Conservation (phyloP, 2,113 vertebrate genomes). For the Rhabdomys dilectus region DNA sequence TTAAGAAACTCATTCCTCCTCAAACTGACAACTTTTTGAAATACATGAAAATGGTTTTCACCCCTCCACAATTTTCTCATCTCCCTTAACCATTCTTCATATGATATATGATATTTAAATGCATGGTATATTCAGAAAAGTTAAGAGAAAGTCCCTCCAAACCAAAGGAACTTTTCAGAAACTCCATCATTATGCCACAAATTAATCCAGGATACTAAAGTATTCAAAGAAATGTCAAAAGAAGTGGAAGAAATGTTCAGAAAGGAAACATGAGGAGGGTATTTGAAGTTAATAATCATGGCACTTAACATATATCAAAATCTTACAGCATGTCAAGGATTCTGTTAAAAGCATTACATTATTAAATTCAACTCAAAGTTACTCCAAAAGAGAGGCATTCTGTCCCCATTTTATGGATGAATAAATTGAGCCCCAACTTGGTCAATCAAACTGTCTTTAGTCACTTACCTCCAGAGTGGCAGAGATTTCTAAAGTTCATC, state of each 20-base stretch:
- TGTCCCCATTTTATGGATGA: conserved; percentile 17
- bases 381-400: background rate
- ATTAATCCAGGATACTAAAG: conserved; percentile 77
- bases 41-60: conserved; percentile 13
- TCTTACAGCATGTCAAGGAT: conserved; percentile 35
- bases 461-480: background rate
- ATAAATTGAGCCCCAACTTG: background rate
- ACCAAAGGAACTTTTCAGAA: conserved; percentile 76
- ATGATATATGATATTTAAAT: conserved; percentile 63
- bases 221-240: conserved; percentile 80
- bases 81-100: conserved; percentile 71
- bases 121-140: conserved; percentile 62
- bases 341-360: conserved; percentile 41
- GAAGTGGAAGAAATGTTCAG: conserved; percentile 74
- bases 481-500: background rate
- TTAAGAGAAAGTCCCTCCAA: conserved; percentile 58
- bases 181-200: conserved; percentile 74
- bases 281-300: conserved; percentile 76
- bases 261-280: conserved; percentile 77
- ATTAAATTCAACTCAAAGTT: conserved; percentile 22
- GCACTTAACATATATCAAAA: conserved; percentile 76
- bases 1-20: background rate
- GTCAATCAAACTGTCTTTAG: background rate
- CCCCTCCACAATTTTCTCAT: conserved; percentile 56
- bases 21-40: conserved; percentile 40